Percentiles rank a stretch among this genome's conserved stretches.
Evolutionary conservation across 1,140 invertebrate species (phyloP).

Genomic region (Zaprionus kolodkinae): DNA sequence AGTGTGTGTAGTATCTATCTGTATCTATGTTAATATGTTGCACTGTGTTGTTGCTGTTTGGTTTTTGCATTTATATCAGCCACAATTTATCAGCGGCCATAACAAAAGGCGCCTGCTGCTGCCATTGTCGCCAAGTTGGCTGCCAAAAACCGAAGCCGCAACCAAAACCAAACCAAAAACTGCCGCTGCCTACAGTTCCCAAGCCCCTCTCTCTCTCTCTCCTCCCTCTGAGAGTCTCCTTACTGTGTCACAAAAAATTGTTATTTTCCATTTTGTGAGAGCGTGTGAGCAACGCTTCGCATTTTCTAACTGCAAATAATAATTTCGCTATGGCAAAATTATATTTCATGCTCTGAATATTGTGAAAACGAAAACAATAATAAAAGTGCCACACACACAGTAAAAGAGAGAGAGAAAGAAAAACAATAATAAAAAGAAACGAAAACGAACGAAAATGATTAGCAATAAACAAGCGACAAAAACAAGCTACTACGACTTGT

Average conservation of each 20-base stretch:
- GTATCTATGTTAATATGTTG: constrained; percentile 72
- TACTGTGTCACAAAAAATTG: constrained; percentile 7
- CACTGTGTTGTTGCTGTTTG: constrained; percentile 63
- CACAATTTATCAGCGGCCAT: constrained; percentile 77
- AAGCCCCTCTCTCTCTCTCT: background rate
- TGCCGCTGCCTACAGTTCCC: constrained; percentile 33
- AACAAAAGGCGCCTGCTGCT: constrained; percentile 75
- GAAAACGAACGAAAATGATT: constrained; percentile 55
- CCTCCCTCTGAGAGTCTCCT: no score
- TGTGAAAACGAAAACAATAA: constrained; percentile 62
- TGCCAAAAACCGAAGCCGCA: constrained; percentile 73
- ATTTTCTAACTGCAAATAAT: constrained; percentile 80
- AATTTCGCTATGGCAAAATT: constrained; percentile 68
- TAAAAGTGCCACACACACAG: constrained; percentile 50
- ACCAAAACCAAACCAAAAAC: constrained; percentile 66
- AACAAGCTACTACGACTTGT: constrained; percentile 22
- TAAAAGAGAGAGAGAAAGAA: constrained; percentile 1
- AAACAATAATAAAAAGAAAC: constrained; percentile 14
- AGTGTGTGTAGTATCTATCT: constrained; percentile 29
- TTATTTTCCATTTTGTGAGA: constrained; percentile 48
- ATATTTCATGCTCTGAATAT: constrained; percentile 78
- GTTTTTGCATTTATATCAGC: constrained; percentile 76
- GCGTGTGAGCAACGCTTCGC: constrained; percentile 39
- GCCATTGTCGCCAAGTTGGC: constrained; percentile 71
- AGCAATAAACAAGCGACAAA: constrained; percentile 64